phyloP scores from a whole-genome alignment of 2,113 vertebrate species.

The Boleophthalmus pectinirostris region DNA sequence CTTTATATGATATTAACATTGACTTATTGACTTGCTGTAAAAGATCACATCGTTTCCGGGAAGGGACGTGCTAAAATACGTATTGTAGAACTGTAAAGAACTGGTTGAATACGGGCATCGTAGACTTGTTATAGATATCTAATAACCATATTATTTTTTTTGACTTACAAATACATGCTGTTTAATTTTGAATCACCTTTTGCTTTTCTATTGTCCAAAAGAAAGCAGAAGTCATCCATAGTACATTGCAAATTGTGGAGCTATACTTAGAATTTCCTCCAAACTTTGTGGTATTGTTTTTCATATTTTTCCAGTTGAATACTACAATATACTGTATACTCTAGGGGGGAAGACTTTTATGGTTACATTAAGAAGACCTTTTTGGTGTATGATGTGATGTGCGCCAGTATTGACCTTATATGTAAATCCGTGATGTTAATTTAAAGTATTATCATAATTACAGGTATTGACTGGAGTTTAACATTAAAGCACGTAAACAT shows the following conservation, averaged over 20 bases:
- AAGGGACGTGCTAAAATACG: neutral
- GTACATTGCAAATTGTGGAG: neutral
- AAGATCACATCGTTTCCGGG: neutral
- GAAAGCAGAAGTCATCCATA: neutral
- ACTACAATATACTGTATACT: too few relatives aligned
- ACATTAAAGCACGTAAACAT: conserved; percentile 80
- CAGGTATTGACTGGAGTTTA: conserved; percentile 77
- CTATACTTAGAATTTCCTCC: neutral
- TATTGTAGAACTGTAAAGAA: neutral
- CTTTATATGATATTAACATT: neutral
- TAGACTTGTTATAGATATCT: neutral
- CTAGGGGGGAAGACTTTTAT: too few relatives aligned
- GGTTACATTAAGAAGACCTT: neutral
- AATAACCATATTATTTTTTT: too few relatives aligned
- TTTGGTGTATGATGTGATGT: neutral
- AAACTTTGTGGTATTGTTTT: neutral
- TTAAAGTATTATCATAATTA: conserved; percentile 22
- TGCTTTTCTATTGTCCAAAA: neutral
- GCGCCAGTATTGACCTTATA: neutral
- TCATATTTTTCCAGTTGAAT: neutral
- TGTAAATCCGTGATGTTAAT: neutral
- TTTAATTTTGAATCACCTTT: neutral
- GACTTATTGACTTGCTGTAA: neutral
- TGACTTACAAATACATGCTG: neutral
- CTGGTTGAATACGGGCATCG: neutral